These are phyloP conservation scores for Exephanes ischioxanthus DNA, from an alignment of 2,888 invertebrate genomes.

Conservation along the genomic window DNA sequence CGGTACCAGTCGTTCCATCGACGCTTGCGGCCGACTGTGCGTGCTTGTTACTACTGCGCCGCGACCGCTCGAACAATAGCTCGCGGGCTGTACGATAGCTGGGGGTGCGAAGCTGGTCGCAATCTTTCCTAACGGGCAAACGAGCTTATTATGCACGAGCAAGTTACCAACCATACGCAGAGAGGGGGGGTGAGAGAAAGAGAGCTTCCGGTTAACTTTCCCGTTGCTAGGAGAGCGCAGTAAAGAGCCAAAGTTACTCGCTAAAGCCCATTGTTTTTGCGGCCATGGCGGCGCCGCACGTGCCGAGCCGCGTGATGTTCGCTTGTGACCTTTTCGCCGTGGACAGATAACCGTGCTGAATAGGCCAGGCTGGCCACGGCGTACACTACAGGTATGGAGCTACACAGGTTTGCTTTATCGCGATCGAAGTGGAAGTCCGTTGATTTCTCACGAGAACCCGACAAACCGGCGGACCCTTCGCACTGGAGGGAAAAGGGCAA, in stretches of 20 bases:
- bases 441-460: conserved; percentile 62
- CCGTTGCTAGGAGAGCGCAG: neutral
- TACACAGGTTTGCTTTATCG: neutral
- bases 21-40: neutral
- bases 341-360: neutral
- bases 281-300: conserved; percentile 1
- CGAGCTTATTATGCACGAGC: conserved; percentile 22
- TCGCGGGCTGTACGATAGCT: neutral
- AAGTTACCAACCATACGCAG: neutral
- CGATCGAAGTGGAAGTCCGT: neutral
- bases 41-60: neutral
- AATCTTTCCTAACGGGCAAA: conserved; percentile 11
- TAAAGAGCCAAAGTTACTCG: conserved; percentile 7
- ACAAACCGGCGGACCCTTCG: neutral
- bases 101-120: neutral
- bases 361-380: neutral
- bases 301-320: conserved; percentile 12
- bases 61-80: conserved; percentile 1
- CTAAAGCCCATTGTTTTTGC: conserved; percentile 25
- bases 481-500: conserved; percentile 10
- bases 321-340: conserved; percentile 7
- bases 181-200: neutral
- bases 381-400: neutral
- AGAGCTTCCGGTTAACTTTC: conserved; percentile 14
- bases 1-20: neutral